A percentile compares a stretch with the other conserved stretches of the same genome.
phyloP scores from a whole-genome alignment of 2,888 invertebrate species.

The Scaptomyza cyrtandrae region DNA sequence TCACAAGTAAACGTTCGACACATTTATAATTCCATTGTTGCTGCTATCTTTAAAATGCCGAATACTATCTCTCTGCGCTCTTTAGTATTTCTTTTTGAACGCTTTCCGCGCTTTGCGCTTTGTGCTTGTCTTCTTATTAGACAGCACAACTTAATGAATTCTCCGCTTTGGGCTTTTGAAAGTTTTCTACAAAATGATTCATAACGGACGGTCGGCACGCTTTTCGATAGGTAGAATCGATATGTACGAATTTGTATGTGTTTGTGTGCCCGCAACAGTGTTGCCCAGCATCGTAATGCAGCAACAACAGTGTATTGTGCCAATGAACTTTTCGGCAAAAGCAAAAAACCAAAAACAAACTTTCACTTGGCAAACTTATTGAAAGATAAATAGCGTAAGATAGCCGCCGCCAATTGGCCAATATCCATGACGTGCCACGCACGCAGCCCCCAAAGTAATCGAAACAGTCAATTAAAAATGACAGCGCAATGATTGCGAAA shows the following conservation, averaged over 20 bases:
- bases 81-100: conserved; percentile 12
- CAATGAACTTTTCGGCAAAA: conserved; percentile 56
- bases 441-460: conserved; percentile 43
- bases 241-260: background rate
- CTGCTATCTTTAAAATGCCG: conserved; percentile 28
- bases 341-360: conserved; percentile 33
- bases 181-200: conserved; percentile 45
- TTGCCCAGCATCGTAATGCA: conserved; percentile 9
- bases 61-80: conserved; percentile 13
- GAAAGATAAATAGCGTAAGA: conserved; percentile 60
- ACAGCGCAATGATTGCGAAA: conserved; percentile 45
- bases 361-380: conserved; percentile 55
- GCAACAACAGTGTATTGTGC: conserved; percentile 21
- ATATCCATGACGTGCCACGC: conserved; percentile 61
- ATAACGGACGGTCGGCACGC: conserved; percentile 45
- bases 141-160: conserved; percentile 45
- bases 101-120: conserved; percentile 22
- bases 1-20: conserved; percentile 57
- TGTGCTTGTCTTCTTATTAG: conserved; percentile 54
- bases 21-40: conserved; percentile 36
- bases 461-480: conserved; percentile 59
- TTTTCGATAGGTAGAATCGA: conserved; percentile 26
- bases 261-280: conserved; percentile 20
- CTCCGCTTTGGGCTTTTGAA: conserved; percentile 30
- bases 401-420: conserved; percentile 59